A percentile compares a stretch with the other conserved stretches of the same genome.
phyloP scores from a whole-genome alignment of 2,113 vertebrate species.

The Heterochromis multidens region DNA sequence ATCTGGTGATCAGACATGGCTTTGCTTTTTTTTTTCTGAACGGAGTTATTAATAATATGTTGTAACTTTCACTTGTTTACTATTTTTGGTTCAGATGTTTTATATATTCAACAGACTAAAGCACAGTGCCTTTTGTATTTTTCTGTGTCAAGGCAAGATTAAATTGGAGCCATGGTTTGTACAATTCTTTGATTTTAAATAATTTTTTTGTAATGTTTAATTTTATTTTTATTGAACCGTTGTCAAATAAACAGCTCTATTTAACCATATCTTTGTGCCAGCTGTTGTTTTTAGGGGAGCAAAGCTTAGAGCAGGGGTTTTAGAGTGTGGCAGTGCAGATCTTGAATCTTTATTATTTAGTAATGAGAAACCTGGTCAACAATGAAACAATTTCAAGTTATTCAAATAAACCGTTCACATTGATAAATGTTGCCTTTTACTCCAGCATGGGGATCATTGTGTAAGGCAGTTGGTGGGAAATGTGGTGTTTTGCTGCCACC shows the following conservation, averaged over 20 bases:
- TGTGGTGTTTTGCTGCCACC: slow-evolving; percentile 47
- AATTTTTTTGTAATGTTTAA: slow-evolving; percentile 72
- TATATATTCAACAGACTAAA: slow-evolving; percentile 59
- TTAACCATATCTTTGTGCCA: slow-evolving; percentile 41
- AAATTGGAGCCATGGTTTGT: slow-evolving; percentile 67
- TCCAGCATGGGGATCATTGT: background rate
- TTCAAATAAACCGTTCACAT: background rate
- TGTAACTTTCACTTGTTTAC: slow-evolving; percentile 30
- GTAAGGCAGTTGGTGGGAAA: background rate
- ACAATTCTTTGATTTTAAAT: slow-evolving; percentile 63
- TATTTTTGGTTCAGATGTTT: slow-evolving; percentile 43
- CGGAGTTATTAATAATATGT: background rate
- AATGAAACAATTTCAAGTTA: background rate
- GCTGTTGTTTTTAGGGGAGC: background rate
- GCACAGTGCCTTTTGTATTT: slow-evolving; percentile 81
- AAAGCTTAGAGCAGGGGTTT: background rate
- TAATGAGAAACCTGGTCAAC: background rate
- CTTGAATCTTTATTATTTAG: background rate
- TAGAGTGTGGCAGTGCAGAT: background rate
- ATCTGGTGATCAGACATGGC: background rate
- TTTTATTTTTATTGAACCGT: slow-evolving; percentile 71
- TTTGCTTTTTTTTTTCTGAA: background rate
- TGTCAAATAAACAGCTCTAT: slow-evolving; percentile 77
- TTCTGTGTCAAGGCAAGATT: slow-evolving; percentile 67
- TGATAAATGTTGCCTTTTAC: background rate